Percentiles rank a stretch among this genome's conserved stretches.
Evolutionary conservation across 2,888 invertebrate genomes (phyloP).

Genomic region (Polymixis flavicincta): DNA sequence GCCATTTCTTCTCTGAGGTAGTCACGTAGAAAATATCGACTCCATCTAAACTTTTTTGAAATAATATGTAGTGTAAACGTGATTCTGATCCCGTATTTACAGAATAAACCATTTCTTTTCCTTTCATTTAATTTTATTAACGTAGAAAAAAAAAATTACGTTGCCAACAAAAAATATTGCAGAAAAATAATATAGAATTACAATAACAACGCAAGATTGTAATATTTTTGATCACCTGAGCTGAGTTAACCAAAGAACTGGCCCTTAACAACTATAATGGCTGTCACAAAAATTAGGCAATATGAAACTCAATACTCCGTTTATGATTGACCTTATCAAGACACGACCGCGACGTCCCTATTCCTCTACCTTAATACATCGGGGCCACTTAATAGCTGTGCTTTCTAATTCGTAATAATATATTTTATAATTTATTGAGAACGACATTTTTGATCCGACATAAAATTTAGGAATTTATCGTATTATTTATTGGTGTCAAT

Average conservation of each 20-base stretch:
- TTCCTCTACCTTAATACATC: conserved; percentile 68
- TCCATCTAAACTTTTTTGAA: too few relatives aligned
- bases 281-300: conserved; percentile 70
- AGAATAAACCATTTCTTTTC: too few relatives aligned
- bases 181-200: background rate
- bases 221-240: too few relatives aligned
- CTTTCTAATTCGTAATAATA: conserved; percentile 72
- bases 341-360: conserved; percentile 61
- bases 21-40: too few relatives aligned
- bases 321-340: conserved; percentile 76
- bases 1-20: too few relatives aligned
- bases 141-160: background rate
- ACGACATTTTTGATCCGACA: conserved; percentile 66
- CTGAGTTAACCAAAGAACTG: conserved; percentile 17
- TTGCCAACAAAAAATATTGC: background rate
- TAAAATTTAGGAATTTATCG: conserved; percentile 63
- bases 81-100: too few relatives aligned
- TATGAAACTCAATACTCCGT: conserved; percentile 72
- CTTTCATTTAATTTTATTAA: background rate
- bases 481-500: conserved; percentile 60
- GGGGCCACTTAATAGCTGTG: conserved; percentile 69
- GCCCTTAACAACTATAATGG: conserved; percentile 57
- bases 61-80: too few relatives aligned
- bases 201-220: background rate
- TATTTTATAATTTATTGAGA: conserved; percentile 67